These are phyloP conservation scores for Drosophila nr. perissopoda DNA, from an alignment of 2,888 invertebrate genomes.

Conservation along the genomic window DNA sequence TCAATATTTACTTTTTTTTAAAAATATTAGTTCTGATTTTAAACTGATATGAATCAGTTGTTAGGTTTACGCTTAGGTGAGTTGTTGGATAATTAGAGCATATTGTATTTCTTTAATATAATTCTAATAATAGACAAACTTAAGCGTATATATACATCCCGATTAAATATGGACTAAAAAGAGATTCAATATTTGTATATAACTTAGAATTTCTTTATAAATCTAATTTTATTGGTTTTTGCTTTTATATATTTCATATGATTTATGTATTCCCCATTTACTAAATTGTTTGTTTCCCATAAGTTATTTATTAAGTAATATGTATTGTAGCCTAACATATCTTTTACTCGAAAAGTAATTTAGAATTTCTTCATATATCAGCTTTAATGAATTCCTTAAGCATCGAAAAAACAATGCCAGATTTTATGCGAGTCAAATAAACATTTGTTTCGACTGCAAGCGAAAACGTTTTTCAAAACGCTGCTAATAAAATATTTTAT, in stretches of 20 bases:
- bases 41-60: background rate
- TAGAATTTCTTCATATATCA: background rate
- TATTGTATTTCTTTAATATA: background rate
- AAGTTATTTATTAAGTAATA: background rate
- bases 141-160: background rate
- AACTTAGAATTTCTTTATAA: background rate
- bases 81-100: background rate
- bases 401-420: background rate
- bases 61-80: no score
- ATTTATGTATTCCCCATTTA: background rate
- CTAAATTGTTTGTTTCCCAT: background rate
- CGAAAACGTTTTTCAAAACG: conserved; percentile 24
- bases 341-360: background rate
- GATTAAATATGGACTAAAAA: background rate
- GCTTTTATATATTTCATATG: background rate
- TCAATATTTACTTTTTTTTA: no score
- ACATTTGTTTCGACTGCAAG: conserved; percentile 1
- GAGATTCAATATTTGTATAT: background rate
- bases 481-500: conserved; percentile 56
- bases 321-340: background rate
- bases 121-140: background rate
- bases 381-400: background rate
- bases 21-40: background rate
- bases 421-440: background rate
- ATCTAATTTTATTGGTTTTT: background rate